Evolutionary conservation across 2,113 vertebrate genomes (phyloP), one percentile per base, ranked within the genome.

Genomic region (Dolichallabes microphthalmus): DNA sequence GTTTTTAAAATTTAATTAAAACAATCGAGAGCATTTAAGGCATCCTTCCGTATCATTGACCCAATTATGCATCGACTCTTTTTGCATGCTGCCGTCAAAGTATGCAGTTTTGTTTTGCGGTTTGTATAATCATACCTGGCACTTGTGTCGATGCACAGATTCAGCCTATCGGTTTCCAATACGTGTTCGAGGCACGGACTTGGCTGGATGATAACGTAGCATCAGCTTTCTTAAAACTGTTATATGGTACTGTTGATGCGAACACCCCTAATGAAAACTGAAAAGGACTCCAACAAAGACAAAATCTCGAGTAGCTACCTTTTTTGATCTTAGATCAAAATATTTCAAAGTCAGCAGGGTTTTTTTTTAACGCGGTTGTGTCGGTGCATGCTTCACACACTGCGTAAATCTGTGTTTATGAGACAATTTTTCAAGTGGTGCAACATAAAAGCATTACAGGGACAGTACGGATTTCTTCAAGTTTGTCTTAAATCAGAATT

Each of bases 101-200:
- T n/a, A 71, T 60, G 39, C 55, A 20, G 22, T 74, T 86, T 86
- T 86, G 27, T 55, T 74, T 84, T 82, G 69, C 19, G 57, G 39
- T 64, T 86, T 45, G 35, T 45, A 82, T 84, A 55, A 87, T 87
- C 73, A 55, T 57, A 73, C 64, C 71, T 71, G 84, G 27, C 86
- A 84, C 25, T 82, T 76, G 30, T n/a, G 39, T 86, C 82, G 27
- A 82, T 86, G 66, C 66, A 74, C 73, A 85, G 22, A 89, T 84
- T 39, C 32, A 52, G 55, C 1, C 4, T 58, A 86, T 87, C 14
- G 84, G 86, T 89, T 83, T 78, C 77, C 57, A 45, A 27, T 82
- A 45, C 12, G 25, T 80, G 76, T 57, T 58, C 52, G 61, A 58
- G 85, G 32, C 22, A 19, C 69, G 68, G 32, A 45, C 39, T 64